Evolutionary conservation across 2,888 invertebrate species (phyloP), one percentile per base, ranked within the genome.

Genomic region (Sesia bembeciformis): DNA sequence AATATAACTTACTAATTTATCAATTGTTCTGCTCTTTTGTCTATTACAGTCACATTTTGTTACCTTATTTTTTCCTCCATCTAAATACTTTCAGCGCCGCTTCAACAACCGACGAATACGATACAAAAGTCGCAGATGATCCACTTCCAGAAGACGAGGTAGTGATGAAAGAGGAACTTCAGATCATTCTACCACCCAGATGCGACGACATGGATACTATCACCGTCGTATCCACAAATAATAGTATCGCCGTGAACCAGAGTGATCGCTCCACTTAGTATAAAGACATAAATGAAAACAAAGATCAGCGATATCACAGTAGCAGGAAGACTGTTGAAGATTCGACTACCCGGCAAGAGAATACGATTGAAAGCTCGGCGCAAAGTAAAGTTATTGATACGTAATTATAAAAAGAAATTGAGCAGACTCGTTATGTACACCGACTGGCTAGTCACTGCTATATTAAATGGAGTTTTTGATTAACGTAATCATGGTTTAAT

Each of bases 151-250:
- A 87, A 58, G 87, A 87, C 58, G 87, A 87, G 60, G 74, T 81
- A 1, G 81, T 76, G 56, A 65, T 82, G 3, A 72, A 76, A 55
- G 88, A 87, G 53, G 86, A 89, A 59, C 68, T 89, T 39, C 88
- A 88, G 58, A 86, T 87, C 39, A 84, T 89, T 6, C 71, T 89
- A 3, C 87, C 88, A 0, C 88, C 88, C 4, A 71, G 84, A 40
- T 78, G 78, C 60, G 87, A 86, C 58, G 86, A 88, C 67, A 71
- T 79, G 60, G 72, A 70, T 1, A 67, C 77, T 0, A 81, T 78
- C 23, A 77, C 81, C 3, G 63, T 66, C 5, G 70, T 74, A 5
- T 68, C 73, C 40, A 58, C 67, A 23, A 23, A 23, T 23, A 23
- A 23, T 23, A 3, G 61, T 7, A 50, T 39, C 4, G 5, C 50